Base-by-base conservation (phyloP, 2,113 vertebrate species). In the Columba livia region DNA sequence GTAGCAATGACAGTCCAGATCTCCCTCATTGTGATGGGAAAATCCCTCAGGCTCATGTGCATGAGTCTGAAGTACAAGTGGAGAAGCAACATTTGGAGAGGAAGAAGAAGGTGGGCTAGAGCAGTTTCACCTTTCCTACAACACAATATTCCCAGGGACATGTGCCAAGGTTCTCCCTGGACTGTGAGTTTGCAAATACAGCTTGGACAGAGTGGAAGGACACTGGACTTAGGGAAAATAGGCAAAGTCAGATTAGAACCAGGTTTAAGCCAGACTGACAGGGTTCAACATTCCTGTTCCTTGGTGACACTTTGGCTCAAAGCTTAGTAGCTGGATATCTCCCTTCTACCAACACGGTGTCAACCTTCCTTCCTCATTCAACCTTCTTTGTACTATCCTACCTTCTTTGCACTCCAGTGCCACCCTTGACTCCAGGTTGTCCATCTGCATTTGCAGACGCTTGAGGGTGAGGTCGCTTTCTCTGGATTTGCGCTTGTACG, bases 381-480 rank as follows among this genome's bases (percentile, higher is more conserved):
- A 99, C 99, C 99, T 98, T 99, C 99, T 96, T 99, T 99, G 97
- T 99, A 99, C 95, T 64, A 61, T 40, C 79, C 70, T 97, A 99
- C 99, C 99, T 98, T 99, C 99, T 96, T 99, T 99, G 97, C 99
- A 99, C 95, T 99, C 99, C 83, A 99, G 97, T 2, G 99, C 99
- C 92, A 99, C 99, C 2, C 99, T 98, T n/a, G 99, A 99, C 97
- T 99, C 99, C 89, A 99, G 97, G 97, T 99, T 99, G 98, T 99
- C 99, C 99, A 99, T 99, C 96, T 99, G 99, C 99, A 99, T 99
- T 98, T 99, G 99, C 78, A 99, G 97, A 26, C 99, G 98, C 89
- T 99, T 99, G 79, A 99, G 97, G 3, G 99, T 99, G 92, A 99
- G 98, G 97, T 99, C 99, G 1, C 99, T 99, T 95, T 99, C 99